Base-by-base conservation (phyloP, 2,888 invertebrate genomes). In the Eupithecia dodoneata region DNA sequence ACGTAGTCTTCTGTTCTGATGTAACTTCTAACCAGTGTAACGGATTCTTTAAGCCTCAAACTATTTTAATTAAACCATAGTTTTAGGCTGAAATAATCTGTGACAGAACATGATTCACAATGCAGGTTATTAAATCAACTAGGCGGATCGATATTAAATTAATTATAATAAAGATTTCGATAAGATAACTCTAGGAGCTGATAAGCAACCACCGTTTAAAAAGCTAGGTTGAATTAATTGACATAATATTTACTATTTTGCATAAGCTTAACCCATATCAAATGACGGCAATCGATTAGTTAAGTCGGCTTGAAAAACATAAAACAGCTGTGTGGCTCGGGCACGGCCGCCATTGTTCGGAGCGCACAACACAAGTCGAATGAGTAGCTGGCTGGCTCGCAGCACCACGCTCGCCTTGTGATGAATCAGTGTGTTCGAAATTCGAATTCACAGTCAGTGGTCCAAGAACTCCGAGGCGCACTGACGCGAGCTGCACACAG, bases 241-340 rank as follows among this genome's bases (percentile, higher is more conserved):
- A 63, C 30, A 30, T 63, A 30, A 30, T 63, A 63, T 6, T n/a
- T 55, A 59, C 59, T 59, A n/a, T 59, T 30, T 63, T 30, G 30
- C 30, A 63, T 30, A 30, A 30, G 18, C 59, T 63, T 18, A 18
- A 12, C 18, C 30, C 10, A 18, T 30, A 63, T 63, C 30, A 63
- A 45, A 42, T 42, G 41, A 66, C 84, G 85, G 87, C 82, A 89
- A 92, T 93, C 94, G 93, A 93, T 93, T 90, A 85, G 86, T 86
- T 85, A 85, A 87, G 87, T 89, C 85, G 86, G 84, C 86, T 90
- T 90, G 91, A 92, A 90, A 93, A 93, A 94, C 92, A 94, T 89
- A 88, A 90, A 94, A 94, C 94, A 94, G 94, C 94, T 94, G 94
- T 92, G 86, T n/a, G 72, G 55, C 85, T 92, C 91, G 91, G 89